phyloP scores from a whole-genome alignment of 2,888 invertebrate genomes.

The Brachypterus glaber region DNA sequence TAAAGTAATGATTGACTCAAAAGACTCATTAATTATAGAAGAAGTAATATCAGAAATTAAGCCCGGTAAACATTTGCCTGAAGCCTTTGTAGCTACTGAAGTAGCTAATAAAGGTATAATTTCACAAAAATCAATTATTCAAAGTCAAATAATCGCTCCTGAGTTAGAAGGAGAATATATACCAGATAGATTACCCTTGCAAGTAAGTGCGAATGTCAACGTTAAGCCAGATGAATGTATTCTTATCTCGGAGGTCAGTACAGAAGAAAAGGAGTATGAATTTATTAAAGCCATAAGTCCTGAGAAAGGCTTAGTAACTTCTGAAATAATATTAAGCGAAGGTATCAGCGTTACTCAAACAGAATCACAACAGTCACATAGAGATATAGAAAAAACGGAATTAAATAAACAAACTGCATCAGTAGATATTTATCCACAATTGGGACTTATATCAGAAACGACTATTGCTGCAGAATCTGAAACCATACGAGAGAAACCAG shows the following conservation, averaged over 20 bases:
- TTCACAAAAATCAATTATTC: slow-evolving; percentile 55
- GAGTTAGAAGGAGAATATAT: slow-evolving; percentile 59
- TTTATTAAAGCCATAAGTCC: slow-evolving; percentile 41
- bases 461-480: slow-evolving; percentile 54
- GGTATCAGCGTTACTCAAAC: slow-evolving; percentile 52
- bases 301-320: slow-evolving; percentile 41
- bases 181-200: slow-evolving; percentile 49
- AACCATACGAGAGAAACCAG: slow-evolving; percentile 41
- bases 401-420: slow-evolving; percentile 47
- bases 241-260: slow-evolving; percentile 45
- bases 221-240: slow-evolving; percentile 54
- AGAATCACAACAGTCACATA: slow-evolving; percentile 57
- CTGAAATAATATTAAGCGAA: slow-evolving; percentile 45
- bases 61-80: slow-evolving; percentile 69
- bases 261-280: slow-evolving; percentile 57
- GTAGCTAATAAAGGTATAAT: slow-evolving; percentile 56
- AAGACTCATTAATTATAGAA: slow-evolving; percentile 55
- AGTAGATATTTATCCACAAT: slow-evolving; percentile 51
- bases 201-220: slow-evolving; percentile 51
- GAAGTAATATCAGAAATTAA: slow-evolving; percentile 62
- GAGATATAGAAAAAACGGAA: slow-evolving; percentile 42
- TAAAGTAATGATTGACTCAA: slow-evolving; percentile 52
- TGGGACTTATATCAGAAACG: slow-evolving; percentile 50
- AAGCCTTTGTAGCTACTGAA: slow-evolving; percentile 71
- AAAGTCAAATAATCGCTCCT: slow-evolving; percentile 55